Evolutionary conservation across 2,113 vertebrate genomes (phyloP), one percentile per base, ranked within the genome.

Genomic region (Synchiropus splendidus): DNA sequence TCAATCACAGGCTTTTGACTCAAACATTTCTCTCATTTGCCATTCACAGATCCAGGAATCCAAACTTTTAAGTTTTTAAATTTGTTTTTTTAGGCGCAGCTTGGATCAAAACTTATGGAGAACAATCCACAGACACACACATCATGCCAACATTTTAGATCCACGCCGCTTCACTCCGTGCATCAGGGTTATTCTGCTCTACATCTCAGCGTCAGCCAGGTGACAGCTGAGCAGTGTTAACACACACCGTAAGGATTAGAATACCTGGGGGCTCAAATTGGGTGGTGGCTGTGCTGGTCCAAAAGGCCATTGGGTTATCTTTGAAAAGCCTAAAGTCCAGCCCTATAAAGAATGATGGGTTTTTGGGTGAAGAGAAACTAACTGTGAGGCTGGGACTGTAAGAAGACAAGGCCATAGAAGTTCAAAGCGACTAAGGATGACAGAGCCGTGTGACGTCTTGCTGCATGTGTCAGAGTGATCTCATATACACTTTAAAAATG

Each of bases 321-420:
- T 97, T 97, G 92, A 98, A 99, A 89, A 97, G 92, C 79, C 82
- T 99, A 97, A 98, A 97, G 87, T 98, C 91, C 96, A 97, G 88
- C 70, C 92, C 95, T 97, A 89, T 27, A 8, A 80, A 91, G 91
- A 87, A 90, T 81, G 89, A 89, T 74, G 73, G 54, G 45, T 69
- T 61, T 61, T 80, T 75, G 63, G 54, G 75, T 38, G 67, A 66
- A 72, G 67, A 76, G 45, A 77, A 64, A 79, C 70, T 67, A 79
- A 56, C 67, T 50, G 45, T 51, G 63, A 77, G 64, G 46, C 51
- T 66, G 43, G 30, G 43, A 36, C 42, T 63, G 48, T 69, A 48
- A 73, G 18, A 53, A 53, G 58, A 62, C 48, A 64, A 56, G 40
- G 47, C 50, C 43, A 49, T 53, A 56, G 32, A n/a, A 18, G 31